phyloP scores from a whole-genome alignment of 2,888 invertebrate species.

The Callyntrura guangdongensis region DNA sequence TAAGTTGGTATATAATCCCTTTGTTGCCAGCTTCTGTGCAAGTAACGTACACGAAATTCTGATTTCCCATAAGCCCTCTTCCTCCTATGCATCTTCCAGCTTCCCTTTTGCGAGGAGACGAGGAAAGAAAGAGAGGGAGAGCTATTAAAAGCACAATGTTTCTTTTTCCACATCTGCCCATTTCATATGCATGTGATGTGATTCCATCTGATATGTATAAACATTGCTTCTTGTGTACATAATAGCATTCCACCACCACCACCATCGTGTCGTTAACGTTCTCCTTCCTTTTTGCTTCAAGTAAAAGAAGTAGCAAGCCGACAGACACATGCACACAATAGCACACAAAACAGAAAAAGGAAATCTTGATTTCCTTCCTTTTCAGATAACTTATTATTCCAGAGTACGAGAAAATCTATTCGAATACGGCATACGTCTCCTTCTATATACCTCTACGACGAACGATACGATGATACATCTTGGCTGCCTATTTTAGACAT shows the following conservation, averaged over 20 bases:
- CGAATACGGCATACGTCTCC: too few species aligned
- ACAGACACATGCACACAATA: constrained; percentile 54
- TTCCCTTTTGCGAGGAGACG: background rate
- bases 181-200: constrained; percentile 53
- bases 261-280: constrained; percentile 12
- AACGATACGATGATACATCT: background rate
- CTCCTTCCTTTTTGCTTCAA: constrained; percentile 18
- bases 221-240: constrained; percentile 19
- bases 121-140: constrained; percentile 13
- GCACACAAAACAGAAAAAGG: constrained; percentile 30
- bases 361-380: constrained; percentile 61
- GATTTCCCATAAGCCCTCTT: constrained; percentile 63
- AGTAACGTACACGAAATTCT: constrained; percentile 52
- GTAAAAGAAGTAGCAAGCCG: constrained; percentile 20
- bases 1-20: constrained; percentile 59
- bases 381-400: constrained; percentile 15
- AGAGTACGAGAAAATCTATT: background rate
- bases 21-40: constrained; percentile 35
- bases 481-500: background rate
- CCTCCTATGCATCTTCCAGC: constrained; percentile 18
- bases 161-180: constrained; percentile 72
- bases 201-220: constrained; percentile 35
- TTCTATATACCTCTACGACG: background rate
- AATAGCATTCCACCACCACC: constrained; percentile 19
- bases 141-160: constrained; percentile 68